Percentiles rank a stretch among this genome's conserved stretches.
Conservation (phyloP, 2,113 vertebrate genomes). For the Murina feae region DNA sequence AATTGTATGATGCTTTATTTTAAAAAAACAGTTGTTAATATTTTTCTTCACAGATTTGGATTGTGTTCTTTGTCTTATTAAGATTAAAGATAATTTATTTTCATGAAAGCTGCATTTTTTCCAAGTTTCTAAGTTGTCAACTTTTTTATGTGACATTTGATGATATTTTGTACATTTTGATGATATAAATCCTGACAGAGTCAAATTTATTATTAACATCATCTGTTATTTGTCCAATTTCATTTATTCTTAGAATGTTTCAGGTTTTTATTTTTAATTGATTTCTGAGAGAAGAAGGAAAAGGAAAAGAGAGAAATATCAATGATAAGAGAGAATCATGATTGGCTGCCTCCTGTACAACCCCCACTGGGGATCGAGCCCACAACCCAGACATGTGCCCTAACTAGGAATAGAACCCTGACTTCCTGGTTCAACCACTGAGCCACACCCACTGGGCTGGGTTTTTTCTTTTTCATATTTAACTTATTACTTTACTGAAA, state of each 20-base stretch:
- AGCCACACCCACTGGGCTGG: too few species aligned
- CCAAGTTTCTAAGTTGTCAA: not conserved
- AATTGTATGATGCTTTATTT: not conserved
- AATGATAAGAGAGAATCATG: too few species aligned
- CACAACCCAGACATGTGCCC: too few species aligned
- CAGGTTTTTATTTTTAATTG: too few species aligned
- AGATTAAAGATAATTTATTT: not conserved
- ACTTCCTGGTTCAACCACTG: too few species aligned
- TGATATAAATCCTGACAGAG: not conserved
- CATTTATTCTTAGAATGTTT: not conserved
- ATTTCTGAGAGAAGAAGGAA: too few species aligned
- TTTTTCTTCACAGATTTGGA: not conserved
- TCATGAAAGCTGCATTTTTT: not conserved
- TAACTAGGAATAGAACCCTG: too few species aligned
- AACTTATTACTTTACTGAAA: not conserved
- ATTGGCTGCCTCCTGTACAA: too few species aligned
- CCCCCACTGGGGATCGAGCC: too few species aligned
- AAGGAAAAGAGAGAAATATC: too few species aligned
- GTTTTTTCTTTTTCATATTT: not conserved
- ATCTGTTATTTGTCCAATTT: not conserved
- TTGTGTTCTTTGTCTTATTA: not conserved
- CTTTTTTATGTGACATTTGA: not conserved
- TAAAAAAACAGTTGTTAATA: not conserved
- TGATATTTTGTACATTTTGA: not conserved
- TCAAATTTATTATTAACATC: not conserved